Conservation (phyloP, 2,113 vertebrate species). For the Morone chrysops region DNA sequence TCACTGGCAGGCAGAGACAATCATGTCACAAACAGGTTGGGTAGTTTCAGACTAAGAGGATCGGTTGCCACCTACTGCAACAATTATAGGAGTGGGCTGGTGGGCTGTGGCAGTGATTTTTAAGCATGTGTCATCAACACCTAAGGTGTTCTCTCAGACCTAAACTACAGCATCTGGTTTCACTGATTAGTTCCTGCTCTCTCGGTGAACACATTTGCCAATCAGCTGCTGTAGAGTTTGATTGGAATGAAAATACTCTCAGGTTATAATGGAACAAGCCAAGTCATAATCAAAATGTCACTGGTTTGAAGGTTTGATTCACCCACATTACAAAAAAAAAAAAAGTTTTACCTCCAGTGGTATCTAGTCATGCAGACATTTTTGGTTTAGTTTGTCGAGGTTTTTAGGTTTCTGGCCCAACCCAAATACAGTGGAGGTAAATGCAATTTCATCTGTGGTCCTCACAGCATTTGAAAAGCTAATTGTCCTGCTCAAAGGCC, state of each 20-base stretch:
- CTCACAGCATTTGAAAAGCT: neutral
- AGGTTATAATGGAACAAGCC: neutral
- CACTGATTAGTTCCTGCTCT: constrained; percentile 9
- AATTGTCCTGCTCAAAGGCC: neutral
- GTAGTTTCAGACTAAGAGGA: neutral
- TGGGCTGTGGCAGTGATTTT: constrained; percentile 4
- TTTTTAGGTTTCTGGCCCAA: neutral
- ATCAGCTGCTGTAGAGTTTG: constrained; percentile 14
- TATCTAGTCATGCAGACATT: neutral
- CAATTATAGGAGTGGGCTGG: constrained; percentile 30
- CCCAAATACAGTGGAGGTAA: neutral
- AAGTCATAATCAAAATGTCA: neutral
- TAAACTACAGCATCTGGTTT: constrained; percentile 21
- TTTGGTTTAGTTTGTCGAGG: neutral
- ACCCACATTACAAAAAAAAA: neutral
- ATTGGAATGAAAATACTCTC: constrained; percentile 5
- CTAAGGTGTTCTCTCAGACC: constrained; percentile 11
- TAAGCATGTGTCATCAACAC: constrained; percentile 2
- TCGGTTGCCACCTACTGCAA: constrained; percentile 24
- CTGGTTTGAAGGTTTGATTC: neutral
- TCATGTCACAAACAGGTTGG: constrained; percentile 12
- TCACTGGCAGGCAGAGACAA: constrained; percentile 14
- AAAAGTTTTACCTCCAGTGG: neutral
- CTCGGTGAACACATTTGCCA: neutral
- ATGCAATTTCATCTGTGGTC: neutral